phyloP scores from a whole-genome alignment of 2,888 invertebrate genomes.

The Andrena fulva region DNA sequence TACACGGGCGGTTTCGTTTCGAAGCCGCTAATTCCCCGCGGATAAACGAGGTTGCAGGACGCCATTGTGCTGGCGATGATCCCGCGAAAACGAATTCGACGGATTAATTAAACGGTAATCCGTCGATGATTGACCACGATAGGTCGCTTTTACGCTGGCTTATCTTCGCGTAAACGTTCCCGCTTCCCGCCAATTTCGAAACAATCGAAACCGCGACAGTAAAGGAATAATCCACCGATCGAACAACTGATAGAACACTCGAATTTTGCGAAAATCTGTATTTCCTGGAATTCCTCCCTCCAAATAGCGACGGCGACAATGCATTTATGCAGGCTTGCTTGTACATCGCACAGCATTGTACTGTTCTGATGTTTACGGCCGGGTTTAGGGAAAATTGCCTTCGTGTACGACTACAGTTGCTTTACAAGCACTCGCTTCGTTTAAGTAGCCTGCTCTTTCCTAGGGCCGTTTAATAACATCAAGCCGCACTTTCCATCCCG shows the following conservation, averaged over 20 bases:
- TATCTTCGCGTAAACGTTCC: conserved; percentile 35
- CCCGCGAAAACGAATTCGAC: conserved; percentile 60
- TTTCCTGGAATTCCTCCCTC: neutral
- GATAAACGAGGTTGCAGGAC: conserved; percentile 47
- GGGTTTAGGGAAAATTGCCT: too few relatives aligned
- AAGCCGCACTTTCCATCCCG: neutral
- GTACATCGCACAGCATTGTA: neutral
- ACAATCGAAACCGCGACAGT: conserved; percentile 32
- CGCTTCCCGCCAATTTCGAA: conserved; percentile 35
- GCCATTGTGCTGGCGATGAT: conserved; percentile 49
- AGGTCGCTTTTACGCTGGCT: conserved; percentile 52
- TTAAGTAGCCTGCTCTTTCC: too few relatives aligned
- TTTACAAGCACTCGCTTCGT: too few relatives aligned
- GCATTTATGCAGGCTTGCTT: neutral
- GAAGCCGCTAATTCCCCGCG: conserved; percentile 52
- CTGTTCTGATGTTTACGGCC: neutral
- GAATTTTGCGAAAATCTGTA: neutral
- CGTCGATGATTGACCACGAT: conserved; percentile 63
- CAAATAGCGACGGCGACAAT: neutral
- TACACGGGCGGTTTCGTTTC: conserved; percentile 47
- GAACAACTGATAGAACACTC: neutral
- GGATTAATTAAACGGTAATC: conserved; percentile 65
- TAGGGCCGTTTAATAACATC: neutral
- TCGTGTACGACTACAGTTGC: too few relatives aligned
- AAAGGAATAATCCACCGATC: conserved; percentile 30